Evolutionary conservation across 1,140 invertebrate genomes (phyloP), one percentile per base, ranked within the genome.

Genomic region (Cheumatopsyche charites): DNA sequence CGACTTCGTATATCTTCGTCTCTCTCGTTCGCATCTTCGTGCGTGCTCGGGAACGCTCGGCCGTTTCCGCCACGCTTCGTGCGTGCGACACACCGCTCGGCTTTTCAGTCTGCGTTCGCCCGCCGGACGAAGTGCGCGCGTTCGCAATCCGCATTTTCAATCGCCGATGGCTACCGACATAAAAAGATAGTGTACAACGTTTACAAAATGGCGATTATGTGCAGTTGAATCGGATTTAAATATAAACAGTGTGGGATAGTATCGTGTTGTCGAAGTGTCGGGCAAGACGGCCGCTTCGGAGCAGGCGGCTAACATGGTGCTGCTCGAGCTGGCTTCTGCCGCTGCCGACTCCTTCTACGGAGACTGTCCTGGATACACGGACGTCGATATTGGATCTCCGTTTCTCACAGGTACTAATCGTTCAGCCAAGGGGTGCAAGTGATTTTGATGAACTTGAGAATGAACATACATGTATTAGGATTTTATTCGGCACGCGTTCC

Each of bases 331-430:
- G 71, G 81, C 82, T 74, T 3, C 29, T 36, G 79, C 80, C 73
- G 29, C 29, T 36, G 79, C 80, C 73, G 83, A 84, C 80, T 81
- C 82, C 79, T 76, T 74, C 73, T 76, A 76, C 73, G 82, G 80
- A 79, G 82, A 81, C 71, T 74, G 74, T 79, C 82, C 82, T 73
- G 81, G 79, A 77, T 80, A 80, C 77, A 80, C 80, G 75, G 82
- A 81, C 71, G 75, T 82, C 13, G 82, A 85, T 77, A 76, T 80
- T 70, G 80, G 80, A 70, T 81, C 82, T 80, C 82, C 81, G 73
- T 79, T 81, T 45, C 77, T 82, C 68, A 61, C 72, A 74, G 72
- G 72, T 74, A 36, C 23, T 36, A 9, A 9, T 36, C 3, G 29
- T 36, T 36, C 3, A n/a, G n/a, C n/a, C n/a, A 36, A 36, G 29